A percentile compares a stretch with the other conserved stretches of the same genome.
These are phyloP conservation scores for Luscinia luscinia DNA, from an alignment of 2,797 vertebrate genomes.

Conservation along the genomic window DNA sequence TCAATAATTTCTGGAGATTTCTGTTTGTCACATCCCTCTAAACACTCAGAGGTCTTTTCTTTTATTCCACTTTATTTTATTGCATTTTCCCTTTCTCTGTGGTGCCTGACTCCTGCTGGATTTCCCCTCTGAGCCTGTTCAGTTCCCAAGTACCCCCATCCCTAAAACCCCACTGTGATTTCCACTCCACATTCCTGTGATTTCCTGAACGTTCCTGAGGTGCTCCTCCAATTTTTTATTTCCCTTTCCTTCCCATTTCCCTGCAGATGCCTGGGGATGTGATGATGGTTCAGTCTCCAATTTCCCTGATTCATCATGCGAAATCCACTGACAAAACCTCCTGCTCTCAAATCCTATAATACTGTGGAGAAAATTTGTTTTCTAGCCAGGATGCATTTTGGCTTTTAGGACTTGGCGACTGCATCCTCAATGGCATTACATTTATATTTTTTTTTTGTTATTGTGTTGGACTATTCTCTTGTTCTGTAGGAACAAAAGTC, in stretches of 20 bases:
- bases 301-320: constrained; percentile 46
- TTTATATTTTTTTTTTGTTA: background rate
- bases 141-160: accelerated
- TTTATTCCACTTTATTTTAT: background rate
- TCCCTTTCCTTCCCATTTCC: background rate
- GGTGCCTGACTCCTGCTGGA: accelerated
- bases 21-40: accelerated
- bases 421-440: background rate
- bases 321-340: constrained; percentile 25
- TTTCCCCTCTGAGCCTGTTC: background rate
- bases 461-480: background rate
- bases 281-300: constrained; percentile 25
- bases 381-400: background rate
- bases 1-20: background rate
- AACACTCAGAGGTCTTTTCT: accelerated
- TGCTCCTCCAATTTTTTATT: background rate
- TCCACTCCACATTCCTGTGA: background rate
- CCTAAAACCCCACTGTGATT: background rate
- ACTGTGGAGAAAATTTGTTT: constrained; percentile 22
- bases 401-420: constrained; percentile 6
- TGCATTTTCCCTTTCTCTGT: no score
- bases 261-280: background rate
- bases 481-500: background rate
- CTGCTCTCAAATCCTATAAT: background rate
- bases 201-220: background rate